Percentiles rank a stretch among this genome's conserved stretches.
Evolutionary conservation across 2,113 vertebrate species (phyloP).

Genomic region (Equus quagga): DNA sequence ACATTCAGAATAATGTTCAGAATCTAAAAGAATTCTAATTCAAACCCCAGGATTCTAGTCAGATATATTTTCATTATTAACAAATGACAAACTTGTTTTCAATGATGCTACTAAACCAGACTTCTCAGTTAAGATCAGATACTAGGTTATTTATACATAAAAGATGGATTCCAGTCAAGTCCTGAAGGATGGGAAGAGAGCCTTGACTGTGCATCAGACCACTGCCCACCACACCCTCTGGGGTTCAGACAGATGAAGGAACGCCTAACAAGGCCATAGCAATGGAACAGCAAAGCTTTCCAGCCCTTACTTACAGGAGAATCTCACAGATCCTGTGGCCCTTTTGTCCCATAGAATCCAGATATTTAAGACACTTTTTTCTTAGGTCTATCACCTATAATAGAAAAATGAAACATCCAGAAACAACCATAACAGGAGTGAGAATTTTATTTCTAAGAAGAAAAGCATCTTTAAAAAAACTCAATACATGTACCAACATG

Average conservation of each 20-base stretch:
- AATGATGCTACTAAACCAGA: not conserved
- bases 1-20: not conserved
- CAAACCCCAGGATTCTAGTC: not conserved
- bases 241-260: not conserved
- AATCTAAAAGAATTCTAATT: conserved; percentile 24
- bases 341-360: conserved; percentile 94
- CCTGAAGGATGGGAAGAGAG: not conserved
- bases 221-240: not conserved
- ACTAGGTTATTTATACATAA: conserved; percentile 6
- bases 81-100: not conserved
- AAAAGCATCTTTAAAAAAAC: conserved; percentile 36
- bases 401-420: conserved; percentile 53
- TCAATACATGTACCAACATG: conserved; percentile 13
- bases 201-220: not conserved
- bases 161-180: not conserved
- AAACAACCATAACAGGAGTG: not conserved
- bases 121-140: conserved; percentile 4
- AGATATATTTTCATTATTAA: not conserved
- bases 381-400: conserved; percentile 92
- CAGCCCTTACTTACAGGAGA: conserved; percentile 91
- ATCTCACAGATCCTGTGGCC: conserved; percentile 91
- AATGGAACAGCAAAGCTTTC: not conserved
- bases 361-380: conserved; percentile 90
- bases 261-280: not conserved
- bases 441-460: conserved; percentile 52